Percentiles rank a stretch among this genome's conserved stretches.
Conservation (phyloP, 2,888 invertebrate species). For the Tetragonisca angustula region DNA sequence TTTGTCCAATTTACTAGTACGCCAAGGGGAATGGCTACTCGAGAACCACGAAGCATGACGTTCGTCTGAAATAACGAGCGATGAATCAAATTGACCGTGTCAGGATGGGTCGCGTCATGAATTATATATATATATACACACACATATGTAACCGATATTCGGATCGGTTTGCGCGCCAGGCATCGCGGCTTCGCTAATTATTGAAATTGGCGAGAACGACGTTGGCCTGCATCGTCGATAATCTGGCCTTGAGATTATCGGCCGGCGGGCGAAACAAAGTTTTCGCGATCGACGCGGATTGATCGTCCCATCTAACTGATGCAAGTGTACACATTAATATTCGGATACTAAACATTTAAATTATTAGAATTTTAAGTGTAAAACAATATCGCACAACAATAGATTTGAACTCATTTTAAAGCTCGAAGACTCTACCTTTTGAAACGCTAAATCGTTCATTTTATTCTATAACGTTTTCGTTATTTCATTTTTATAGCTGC, state of each 20-base stretch:
- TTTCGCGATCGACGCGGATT: neutral
- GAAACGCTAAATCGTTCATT: too few relatives aligned
- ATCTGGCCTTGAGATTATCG: slow-evolving; percentile 40
- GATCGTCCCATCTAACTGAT: slow-evolving; percentile 6
- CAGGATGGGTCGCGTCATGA: neutral
- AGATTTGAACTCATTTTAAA: too few relatives aligned
- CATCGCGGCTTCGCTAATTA: slow-evolving; percentile 19
- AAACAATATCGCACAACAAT: too few relatives aligned
- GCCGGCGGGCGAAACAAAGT: slow-evolving; percentile 23
- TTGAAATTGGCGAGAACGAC: slow-evolving; percentile 34
- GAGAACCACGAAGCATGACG: neutral
- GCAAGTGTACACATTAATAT: neutral
- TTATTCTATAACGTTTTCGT: too few relatives aligned
- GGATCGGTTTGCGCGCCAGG: neutral
- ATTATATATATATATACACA: neutral
- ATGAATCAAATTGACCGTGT: neutral
- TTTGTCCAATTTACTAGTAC: neutral
- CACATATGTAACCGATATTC: neutral
- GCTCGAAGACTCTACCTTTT: too few relatives aligned
- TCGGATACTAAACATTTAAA: too few relatives aligned
- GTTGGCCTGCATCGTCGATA: slow-evolving; percentile 10
- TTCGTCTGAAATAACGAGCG: neutral
- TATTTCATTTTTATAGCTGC: too few relatives aligned
- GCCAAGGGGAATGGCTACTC: neutral
- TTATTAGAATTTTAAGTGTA: too few relatives aligned